These are phyloP conservation scores for Andinoacara biseriatus DNA, from an alignment of 2,113 vertebrate genomes.

Conservation along the genomic window DNA sequence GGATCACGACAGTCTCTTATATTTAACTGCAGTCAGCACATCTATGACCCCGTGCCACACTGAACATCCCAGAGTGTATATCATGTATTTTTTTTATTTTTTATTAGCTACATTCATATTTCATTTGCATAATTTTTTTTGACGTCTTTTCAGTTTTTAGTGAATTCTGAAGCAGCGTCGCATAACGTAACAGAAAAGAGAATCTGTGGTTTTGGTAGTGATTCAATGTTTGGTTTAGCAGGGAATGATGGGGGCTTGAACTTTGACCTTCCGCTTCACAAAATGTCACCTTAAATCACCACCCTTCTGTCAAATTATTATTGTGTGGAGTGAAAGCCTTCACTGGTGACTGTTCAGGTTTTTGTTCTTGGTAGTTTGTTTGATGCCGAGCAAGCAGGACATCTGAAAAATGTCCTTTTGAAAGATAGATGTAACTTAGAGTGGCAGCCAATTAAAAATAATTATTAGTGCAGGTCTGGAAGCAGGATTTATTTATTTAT, in stretches of 20 bases:
- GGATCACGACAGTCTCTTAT: background rate
- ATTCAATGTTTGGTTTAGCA: background rate
- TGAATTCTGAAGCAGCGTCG: conserved; percentile 16
- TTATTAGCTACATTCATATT: background rate
- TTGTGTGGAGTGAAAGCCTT: background rate
- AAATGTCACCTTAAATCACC: background rate
- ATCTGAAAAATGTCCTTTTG: background rate
- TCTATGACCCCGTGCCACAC: background rate
- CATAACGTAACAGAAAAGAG: background rate
- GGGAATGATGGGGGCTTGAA: background rate
- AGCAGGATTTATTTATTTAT: background rate
- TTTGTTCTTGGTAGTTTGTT: conserved; percentile 1
- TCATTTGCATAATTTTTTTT: background rate
- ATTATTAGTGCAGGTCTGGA: background rate
- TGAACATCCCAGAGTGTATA: too few relatives aligned
- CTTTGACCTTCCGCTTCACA: conserved; percentile 21
- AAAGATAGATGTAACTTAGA: background rate
- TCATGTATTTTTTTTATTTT: too few relatives aligned
- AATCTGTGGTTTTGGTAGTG: background rate
- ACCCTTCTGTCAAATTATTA: background rate
- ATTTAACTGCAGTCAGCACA: background rate
- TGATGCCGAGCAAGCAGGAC: background rate
- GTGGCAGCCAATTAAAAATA: background rate
- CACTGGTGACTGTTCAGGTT: background rate
- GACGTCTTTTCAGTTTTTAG: background rate